Conservation (phyloP, 2,888 invertebrate genomes). For the Dynastes grantii region DNA sequence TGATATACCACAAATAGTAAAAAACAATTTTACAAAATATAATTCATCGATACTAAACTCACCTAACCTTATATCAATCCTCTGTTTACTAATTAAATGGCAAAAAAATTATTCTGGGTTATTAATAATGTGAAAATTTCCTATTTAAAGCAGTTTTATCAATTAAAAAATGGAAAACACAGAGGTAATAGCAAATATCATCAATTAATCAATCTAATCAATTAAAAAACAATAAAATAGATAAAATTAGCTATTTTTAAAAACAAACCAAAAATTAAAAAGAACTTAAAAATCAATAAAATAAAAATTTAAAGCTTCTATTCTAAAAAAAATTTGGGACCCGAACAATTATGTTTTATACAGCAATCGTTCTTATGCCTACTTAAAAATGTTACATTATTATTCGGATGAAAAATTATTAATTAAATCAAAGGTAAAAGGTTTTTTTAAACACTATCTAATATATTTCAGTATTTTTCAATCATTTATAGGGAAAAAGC, state of each 20-base stretch:
- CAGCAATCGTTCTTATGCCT: slow-evolving; percentile 87
- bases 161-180: slow-evolving; percentile 22
- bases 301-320: no score
- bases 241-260: not conserved
- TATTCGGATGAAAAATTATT: no score
- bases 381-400: slow-evolving; percentile 84
- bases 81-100: not conserved
- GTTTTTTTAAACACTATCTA: slow-evolving; percentile 67
- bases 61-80: not conserved
- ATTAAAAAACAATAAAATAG: no score
- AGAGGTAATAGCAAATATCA: slow-evolving; percentile 26
- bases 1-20: no score
- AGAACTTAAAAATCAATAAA: no score
- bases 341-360: slow-evolving; percentile 80
- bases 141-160: no score
- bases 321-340: no score
- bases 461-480: slow-evolving; percentile 9
- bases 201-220: not conserved
- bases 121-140: no score
- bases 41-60: no score
- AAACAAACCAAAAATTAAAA: no score
- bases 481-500: slow-evolving; percentile 74
- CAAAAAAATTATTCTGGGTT: not conserved
- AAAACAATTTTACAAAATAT: no score
- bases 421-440: slow-evolving; percentile 86